Conservation (phyloP, 1,140 invertebrate genomes). For the Drosophila ogumai region DNA sequence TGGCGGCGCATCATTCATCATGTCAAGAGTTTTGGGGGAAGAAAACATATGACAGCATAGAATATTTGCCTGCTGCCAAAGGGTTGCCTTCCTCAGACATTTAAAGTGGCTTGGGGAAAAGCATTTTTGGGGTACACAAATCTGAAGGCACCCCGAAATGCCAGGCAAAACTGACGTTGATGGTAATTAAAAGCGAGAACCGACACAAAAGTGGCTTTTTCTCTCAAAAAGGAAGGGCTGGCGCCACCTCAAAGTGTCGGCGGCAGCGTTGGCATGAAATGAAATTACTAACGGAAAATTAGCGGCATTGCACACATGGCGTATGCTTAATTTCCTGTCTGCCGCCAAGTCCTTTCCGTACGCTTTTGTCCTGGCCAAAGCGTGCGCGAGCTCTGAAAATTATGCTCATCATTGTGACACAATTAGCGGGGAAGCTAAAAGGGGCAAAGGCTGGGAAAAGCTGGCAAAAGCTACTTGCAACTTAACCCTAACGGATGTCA, state of each 20-base stretch:
- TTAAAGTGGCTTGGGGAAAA: conserved; percentile 60
- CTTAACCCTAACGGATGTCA: conserved; percentile 74
- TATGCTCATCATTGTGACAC: conserved; percentile 83
- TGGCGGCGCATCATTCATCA: conserved; percentile 73
- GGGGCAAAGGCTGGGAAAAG: conserved; percentile 14
- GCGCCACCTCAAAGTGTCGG: conserved; percentile 42
- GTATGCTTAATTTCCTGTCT: conserved; percentile 74
- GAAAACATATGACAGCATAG: conserved; percentile 71
- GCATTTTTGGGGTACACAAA: conserved; percentile 7
- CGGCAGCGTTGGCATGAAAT: conserved; percentile 49
- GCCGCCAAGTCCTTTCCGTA: conserved; percentile 26
- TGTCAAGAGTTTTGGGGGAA: conserved; percentile 6
- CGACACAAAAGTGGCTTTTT: conserved; percentile 20
- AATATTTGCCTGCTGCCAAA: conserved; percentile 50
- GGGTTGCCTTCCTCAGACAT: conserved; percentile 43
- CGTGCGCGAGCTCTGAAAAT: conserved; percentile 59
- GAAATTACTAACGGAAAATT: conserved; percentile 82
- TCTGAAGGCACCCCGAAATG: conserved; percentile 44
- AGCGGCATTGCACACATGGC: conserved; percentile 66
- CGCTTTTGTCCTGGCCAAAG: conserved; percentile 42
- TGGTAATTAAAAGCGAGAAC: conserved; percentile 73
- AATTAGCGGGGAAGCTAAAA: conserved; percentile 57
- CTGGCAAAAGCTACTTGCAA: conserved; percentile 44
- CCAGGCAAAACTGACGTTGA: conserved; percentile 64
- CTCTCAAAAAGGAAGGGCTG: conserved; percentile 5